phyloP scores from a whole-genome alignment of 2,797 vertebrate genomes.

The Sphaeramia orbicularis region DNA sequence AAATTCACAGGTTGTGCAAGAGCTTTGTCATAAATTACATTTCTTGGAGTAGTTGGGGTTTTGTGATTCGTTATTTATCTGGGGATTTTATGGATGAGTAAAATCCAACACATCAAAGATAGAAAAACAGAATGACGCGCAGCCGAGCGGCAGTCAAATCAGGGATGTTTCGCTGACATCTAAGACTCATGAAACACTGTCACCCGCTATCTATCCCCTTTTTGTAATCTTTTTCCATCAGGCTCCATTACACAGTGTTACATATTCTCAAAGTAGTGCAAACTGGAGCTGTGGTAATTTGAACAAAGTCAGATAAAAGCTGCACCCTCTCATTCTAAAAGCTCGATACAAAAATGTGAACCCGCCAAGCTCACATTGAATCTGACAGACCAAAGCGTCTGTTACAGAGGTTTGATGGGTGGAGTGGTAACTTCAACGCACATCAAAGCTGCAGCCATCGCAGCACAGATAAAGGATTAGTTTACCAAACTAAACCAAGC shows the following conservation, averaged over 20 bases:
- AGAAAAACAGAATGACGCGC: background rate
- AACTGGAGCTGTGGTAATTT: slow-evolving; percentile 3
- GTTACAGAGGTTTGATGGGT: background rate
- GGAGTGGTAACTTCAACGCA: slow-evolving; percentile 1
- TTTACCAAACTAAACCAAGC: slow-evolving; percentile 1
- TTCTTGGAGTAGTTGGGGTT: no score
- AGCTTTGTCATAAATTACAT: no score
- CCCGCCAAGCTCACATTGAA: background rate
- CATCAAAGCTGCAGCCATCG: slow-evolving; percentile 6
- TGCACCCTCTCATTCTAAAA: background rate
- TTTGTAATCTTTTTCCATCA: slow-evolving; percentile 6
- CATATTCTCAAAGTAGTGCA: slow-evolving; percentile 5
- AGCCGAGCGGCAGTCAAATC: background rate
- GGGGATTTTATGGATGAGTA: no score
- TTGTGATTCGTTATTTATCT: no score
- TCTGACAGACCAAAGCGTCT: background rate
- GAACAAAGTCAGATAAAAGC: slow-evolving; percentile 14
- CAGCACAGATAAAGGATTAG: background rate
- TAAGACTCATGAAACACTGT: background rate
- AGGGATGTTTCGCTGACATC: background rate
- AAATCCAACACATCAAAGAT: no score
- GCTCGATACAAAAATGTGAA: slow-evolving; percentile 1
- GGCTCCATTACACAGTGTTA: slow-evolving; percentile 5
- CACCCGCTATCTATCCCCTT: background rate
- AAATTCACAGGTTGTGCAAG: no score